A percentile compares a stretch with the other conserved stretches of the same genome.
phyloP scores from a whole-genome alignment of 2,797 vertebrate genomes.

The Pachyuromys duprasi region DNA sequence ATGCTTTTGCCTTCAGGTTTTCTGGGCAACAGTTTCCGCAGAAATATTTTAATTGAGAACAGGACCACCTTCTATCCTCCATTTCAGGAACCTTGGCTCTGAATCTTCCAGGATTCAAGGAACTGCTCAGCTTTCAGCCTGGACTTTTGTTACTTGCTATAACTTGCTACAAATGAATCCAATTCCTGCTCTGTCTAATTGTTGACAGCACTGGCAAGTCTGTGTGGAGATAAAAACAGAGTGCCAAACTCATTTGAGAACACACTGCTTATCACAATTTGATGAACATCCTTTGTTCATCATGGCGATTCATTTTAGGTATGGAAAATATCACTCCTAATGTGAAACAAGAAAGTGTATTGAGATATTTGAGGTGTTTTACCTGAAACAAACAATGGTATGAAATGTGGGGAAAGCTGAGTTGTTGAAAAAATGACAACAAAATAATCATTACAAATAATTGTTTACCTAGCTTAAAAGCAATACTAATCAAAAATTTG shows the following conservation, averaged over 20 bases:
- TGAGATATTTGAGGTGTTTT: constrained; percentile 58
- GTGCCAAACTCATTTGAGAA: constrained; percentile 38
- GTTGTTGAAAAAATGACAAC: constrained; percentile 63
- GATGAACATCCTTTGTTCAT: background rate
- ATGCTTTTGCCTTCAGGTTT: constrained; percentile 29
- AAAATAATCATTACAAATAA: constrained; percentile 70
- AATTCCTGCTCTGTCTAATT: constrained; percentile 21
- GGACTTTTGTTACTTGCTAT: background rate
- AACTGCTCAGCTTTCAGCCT: constrained; percentile 24
- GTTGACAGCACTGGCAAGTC: constrained; percentile 29
- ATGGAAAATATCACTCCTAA: constrained; percentile 4
- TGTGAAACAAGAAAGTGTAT: constrained; percentile 42
- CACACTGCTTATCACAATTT: background rate
- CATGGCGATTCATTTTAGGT: constrained; percentile 22
- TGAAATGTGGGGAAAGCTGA: constrained; percentile 50
- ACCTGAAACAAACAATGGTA: constrained; percentile 55
- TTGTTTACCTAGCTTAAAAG: constrained; percentile 73
- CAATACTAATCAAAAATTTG: constrained; percentile 75
- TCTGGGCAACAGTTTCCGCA: constrained; percentile 11
- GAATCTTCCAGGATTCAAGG: background rate
- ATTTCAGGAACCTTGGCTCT: constrained; percentile 58
- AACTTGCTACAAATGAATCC: background rate
- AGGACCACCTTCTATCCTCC: background rate
- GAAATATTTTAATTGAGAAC: constrained; percentile 47
- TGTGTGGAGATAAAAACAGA: background rate